Evolutionary conservation across 1,140 invertebrate genomes (phyloP).

Genomic region (Dendroctonus ponderosae): DNA sequence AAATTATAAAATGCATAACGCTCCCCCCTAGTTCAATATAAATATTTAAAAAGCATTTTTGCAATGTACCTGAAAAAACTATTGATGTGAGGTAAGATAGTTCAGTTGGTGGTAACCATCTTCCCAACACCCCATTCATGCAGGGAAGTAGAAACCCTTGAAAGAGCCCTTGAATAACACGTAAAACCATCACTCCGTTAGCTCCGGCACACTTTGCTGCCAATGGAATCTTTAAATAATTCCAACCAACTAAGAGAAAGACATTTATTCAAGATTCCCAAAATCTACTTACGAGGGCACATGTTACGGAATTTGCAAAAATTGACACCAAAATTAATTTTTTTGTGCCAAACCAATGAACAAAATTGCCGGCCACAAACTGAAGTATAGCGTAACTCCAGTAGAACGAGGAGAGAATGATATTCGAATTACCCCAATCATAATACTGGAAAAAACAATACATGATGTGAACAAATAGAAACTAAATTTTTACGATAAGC

Average conservation of each 20-base stretch:
- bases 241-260: neutral
- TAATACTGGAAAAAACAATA: constrained; percentile 38
- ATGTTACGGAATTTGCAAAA: constrained; percentile 53
- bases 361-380: constrained; percentile 68
- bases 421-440: constrained; percentile 54
- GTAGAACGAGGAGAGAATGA: constrained; percentile 67
- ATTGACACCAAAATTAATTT: constrained; percentile 61
- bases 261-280: neutral
- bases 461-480: too few species aligned
- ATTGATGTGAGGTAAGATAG: constrained; percentile 48
- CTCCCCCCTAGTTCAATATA: too few species aligned
- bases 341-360: constrained; percentile 63
- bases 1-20: neutral
- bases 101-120: constrained; percentile 68
- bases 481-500: too few species aligned
- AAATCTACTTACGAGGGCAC: constrained; percentile 32
- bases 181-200: constrained; percentile 60
- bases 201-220: constrained; percentile 54
- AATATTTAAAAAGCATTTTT: neutral
- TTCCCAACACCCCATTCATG: constrained; percentile 74
- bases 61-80: constrained; percentile 23
- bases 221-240: constrained; percentile 47
- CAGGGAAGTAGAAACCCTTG: constrained; percentile 79
- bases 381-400: constrained; percentile 60
- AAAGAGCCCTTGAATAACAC: constrained; percentile 73